These are phyloP conservation scores for Astropecten irregularis DNA, from an alignment of 53 echinoderm and acorn worm species.

Conservation along the genomic window DNA sequence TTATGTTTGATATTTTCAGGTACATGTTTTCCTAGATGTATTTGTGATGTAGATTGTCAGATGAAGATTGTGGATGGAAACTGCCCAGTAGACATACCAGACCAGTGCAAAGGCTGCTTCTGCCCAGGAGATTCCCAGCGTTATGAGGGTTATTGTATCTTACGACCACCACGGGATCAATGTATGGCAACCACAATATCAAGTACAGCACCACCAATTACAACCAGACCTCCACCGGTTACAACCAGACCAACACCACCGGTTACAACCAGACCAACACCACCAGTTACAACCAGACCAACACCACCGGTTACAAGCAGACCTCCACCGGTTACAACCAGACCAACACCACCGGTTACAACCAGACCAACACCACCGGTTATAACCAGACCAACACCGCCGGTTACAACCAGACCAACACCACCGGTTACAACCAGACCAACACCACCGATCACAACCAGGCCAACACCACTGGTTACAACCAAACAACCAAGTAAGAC, in stretches of 20 bases:
- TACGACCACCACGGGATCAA: background rate
- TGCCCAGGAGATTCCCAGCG: background rate
- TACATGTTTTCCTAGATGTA: background rate
- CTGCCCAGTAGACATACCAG: slow-evolving; percentile 2
- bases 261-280: background rate
- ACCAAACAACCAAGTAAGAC: no score
- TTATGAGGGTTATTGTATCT: background rate
- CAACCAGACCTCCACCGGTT: background rate
- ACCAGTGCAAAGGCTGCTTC: background rate
- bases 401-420: no score
- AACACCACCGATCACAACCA: no score
- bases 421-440: no score
- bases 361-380: no score
- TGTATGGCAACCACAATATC: background rate
- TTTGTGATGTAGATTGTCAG: background rate
- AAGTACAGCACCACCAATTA: background rate
- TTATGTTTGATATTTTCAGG: background rate
- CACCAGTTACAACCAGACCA: background rate
- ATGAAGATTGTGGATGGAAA: background rate
- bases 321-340: no score
- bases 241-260: background rate
- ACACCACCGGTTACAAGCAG: background rate
- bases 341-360: no score
- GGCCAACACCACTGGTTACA: no score
- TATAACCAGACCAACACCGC: no score